A percentile compares a stretch with the other conserved stretches of the same genome.
These are phyloP conservation scores for Corbicula japonica DNA, from an alignment of 2,888 invertebrate genomes.

Conservation along the genomic window DNA sequence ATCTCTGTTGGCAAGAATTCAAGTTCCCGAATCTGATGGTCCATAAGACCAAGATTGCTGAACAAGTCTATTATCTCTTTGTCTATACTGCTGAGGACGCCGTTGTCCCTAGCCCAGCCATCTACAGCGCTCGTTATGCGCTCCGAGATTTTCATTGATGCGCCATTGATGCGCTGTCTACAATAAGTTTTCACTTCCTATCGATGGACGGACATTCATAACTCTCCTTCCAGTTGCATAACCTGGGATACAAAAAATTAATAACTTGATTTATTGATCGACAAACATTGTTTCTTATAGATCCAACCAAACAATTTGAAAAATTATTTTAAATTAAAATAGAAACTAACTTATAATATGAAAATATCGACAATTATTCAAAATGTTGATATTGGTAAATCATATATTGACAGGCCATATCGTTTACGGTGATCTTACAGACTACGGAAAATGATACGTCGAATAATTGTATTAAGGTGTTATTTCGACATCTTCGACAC, in stretches of 20 bases:
- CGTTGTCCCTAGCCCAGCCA: conserved; percentile 76
- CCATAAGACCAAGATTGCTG: conserved; percentile 79
- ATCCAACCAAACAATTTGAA: no score
- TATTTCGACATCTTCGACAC: no score
- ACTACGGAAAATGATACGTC: no score
- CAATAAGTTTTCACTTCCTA: conserved; percentile 67
- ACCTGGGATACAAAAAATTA: conserved; percentile 23
- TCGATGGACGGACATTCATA: conserved; percentile 64
- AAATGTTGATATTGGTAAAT: no score
- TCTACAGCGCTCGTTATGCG: conserved; percentile 72
- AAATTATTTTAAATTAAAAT: no score
- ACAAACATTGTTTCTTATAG: no score
- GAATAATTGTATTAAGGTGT: no score
- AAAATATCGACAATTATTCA: no score
- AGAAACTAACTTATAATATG: no score
- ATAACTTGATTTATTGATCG: no score
- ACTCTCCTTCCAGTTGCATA: conserved; percentile 58
- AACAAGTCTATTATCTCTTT: conserved; percentile 74
- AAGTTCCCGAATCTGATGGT: conserved; percentile 77
- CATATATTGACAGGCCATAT: no score
- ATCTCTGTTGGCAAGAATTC: conserved; percentile 64
- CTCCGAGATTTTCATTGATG: conserved; percentile 70
- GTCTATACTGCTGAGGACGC: conserved; percentile 68
- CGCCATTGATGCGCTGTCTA: conserved; percentile 69
- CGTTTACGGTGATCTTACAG: no score